Conservation (phyloP, 2,888 invertebrate species). For the Leptinotarsa juncta region DNA sequence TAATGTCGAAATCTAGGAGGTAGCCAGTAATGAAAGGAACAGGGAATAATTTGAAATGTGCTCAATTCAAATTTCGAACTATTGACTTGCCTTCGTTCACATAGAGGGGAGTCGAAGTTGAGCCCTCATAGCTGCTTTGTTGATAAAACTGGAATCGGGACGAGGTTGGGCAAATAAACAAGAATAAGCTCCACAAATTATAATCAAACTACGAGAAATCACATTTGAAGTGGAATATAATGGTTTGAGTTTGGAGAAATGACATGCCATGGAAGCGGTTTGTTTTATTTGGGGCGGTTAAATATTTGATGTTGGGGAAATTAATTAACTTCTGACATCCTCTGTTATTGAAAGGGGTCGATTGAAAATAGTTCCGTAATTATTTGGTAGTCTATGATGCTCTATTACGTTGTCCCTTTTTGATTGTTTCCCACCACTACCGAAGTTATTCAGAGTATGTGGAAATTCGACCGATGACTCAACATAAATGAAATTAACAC, state of each 20-base stretch:
- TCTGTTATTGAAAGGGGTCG: not conserved
- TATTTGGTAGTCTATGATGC: not conserved
- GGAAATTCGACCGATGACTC: too few species aligned
- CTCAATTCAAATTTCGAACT: too few species aligned
- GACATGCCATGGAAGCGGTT: not conserved
- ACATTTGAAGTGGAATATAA: not conserved
- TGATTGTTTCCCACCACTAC: not conserved
- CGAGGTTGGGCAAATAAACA: not conserved
- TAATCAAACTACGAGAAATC: constrained; percentile 1
- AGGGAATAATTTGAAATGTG: too few species aligned
- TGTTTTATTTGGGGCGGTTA: not conserved
- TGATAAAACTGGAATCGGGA: not conserved
- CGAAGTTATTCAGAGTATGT: too few species aligned
- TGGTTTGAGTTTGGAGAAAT: not conserved
- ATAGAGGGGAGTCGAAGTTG: not conserved
- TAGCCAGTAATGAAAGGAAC: too few species aligned
- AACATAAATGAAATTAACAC: too few species aligned
- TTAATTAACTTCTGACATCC: not conserved
- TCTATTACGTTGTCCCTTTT: not conserved
- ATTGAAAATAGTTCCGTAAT: not conserved
- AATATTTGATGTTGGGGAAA: constrained; percentile 2
- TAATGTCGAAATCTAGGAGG: too few species aligned
- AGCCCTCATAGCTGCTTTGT: not conserved
- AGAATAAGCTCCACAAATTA: constrained; percentile 10
- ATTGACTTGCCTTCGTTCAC: too few species aligned